A percentile compares a stretch with the other conserved stretches of the same genome.
phyloP scores from a whole-genome alignment of 2,888 invertebrate genomes.

The Heliconius sara region DNA sequence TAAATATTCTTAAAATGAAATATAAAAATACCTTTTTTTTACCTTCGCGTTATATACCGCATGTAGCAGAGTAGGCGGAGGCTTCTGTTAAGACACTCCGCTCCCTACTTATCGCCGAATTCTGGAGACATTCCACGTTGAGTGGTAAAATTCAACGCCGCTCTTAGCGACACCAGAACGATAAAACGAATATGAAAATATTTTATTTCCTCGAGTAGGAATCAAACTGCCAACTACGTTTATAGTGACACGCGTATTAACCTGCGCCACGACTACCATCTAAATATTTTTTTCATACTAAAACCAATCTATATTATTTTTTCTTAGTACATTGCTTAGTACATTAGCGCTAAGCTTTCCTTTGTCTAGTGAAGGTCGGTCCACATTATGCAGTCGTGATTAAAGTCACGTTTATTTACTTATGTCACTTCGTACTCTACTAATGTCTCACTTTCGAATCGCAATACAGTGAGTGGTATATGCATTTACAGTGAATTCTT shows the following conservation, averaged over 20 bases:
- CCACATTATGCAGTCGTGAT: slow-evolving; percentile 68
- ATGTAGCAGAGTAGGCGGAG: no score
- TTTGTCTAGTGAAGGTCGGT: slow-evolving; percentile 68
- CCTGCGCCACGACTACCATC: no score
- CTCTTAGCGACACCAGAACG: no score
- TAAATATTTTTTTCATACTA: background rate
- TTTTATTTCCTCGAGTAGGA: no score
- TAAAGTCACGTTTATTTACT: slow-evolving; percentile 49
- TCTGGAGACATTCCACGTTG: no score
- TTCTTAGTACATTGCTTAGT: slow-evolving; percentile 16
- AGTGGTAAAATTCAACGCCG: no score
- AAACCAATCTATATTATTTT: background rate
- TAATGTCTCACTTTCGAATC: slow-evolving; percentile 53
- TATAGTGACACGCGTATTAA: no score
- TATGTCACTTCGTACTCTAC: slow-evolving; percentile 40
- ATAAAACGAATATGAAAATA: no score
- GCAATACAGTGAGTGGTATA: slow-evolving; percentile 42
- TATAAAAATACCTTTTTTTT: background rate
- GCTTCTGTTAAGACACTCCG: no score
- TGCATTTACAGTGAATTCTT: slow-evolving; percentile 42
- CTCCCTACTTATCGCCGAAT: no score
- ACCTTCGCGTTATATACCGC: no score
- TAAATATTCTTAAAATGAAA: background rate
- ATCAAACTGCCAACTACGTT: no score
- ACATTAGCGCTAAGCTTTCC: slow-evolving; percentile 47